Conservation (phyloP, 2,888 invertebrate genomes). For the Nipponacmea schrenckii region DNA sequence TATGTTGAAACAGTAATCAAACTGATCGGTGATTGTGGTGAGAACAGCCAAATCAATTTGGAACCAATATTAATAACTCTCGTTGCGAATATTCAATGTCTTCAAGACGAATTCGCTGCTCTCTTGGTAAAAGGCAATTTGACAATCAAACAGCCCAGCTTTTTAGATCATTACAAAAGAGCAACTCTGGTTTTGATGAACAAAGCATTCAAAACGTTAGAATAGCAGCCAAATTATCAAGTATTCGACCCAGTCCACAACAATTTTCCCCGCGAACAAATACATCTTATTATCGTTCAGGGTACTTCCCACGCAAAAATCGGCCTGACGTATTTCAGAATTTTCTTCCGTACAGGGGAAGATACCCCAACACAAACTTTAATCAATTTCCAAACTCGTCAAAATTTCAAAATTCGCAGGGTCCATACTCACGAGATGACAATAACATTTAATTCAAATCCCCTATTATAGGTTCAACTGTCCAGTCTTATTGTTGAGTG, state of each 20-base stretch:
- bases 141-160: constrained; percentile 21
- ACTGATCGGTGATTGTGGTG: background rate
- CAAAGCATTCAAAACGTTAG: constrained; percentile 15
- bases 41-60: constrained; percentile 10
- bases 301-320: background rate
- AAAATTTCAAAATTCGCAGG: too few relatives aligned
- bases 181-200: constrained; percentile 19
- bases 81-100: constrained; percentile 15
- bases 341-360: background rate
- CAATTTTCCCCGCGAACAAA: background rate
- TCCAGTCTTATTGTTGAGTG: too few relatives aligned
- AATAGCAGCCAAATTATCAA: constrained; percentile 22
- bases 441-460: too few relatives aligned
- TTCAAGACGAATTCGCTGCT: constrained; percentile 26
- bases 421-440: too few relatives aligned
- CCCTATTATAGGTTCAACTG: too few relatives aligned
- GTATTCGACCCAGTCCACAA: constrained; percentile 4
- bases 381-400: too few relatives aligned
- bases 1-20: constrained; percentile 11
- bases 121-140: constrained; percentile 25
- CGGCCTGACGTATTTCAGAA: background rate
- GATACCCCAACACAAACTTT: too few relatives aligned
- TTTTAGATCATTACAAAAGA: constrained; percentile 20
- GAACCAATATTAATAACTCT: constrained; percentile 5
- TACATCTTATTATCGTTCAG: background rate